A percentile compares a stretch with the other conserved stretches of the same genome.
Evolutionary conservation across 1,140 invertebrate genomes (phyloP).

Genomic region (Musca domestica): DNA sequence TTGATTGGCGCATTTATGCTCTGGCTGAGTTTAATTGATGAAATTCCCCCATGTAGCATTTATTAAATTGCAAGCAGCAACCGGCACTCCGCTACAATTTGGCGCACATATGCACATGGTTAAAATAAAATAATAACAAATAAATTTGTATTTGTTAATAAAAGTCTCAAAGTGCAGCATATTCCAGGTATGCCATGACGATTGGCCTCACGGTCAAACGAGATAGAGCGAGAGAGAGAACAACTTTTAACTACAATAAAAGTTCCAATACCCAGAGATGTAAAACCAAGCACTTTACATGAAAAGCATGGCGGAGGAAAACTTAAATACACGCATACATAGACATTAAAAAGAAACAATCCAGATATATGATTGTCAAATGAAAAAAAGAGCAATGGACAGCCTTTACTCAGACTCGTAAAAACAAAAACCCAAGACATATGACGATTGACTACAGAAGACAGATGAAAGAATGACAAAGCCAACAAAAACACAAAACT

Average conservation of each 20-base stretch:
- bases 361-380: too few species aligned
- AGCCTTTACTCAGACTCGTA: too few species aligned
- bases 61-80: constrained; percentile 25
- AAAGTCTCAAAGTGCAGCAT: constrained; percentile 13
- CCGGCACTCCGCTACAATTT: not conserved
- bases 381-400: too few species aligned
- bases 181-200: too few species aligned
- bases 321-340: not conserved
- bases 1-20: not conserved
- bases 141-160: constrained; percentile 15
- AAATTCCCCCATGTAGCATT: constrained; percentile 27
- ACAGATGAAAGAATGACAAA: not conserved
- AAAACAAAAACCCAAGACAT: too few species aligned
- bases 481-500: too few species aligned
- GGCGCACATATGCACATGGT: not conserved
- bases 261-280: too few species aligned
- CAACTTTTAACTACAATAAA: too few species aligned
- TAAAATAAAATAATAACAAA: not conserved
- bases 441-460: not conserved
- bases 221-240: too few species aligned
- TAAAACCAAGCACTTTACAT: too few species aligned
- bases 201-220: too few species aligned
- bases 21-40: constrained; percentile 24
- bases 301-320: not conserved
- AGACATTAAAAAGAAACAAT: not conserved